Base-by-base conservation (phyloP, 2,888 invertebrate species). In the Pterostichus niger region DNA sequence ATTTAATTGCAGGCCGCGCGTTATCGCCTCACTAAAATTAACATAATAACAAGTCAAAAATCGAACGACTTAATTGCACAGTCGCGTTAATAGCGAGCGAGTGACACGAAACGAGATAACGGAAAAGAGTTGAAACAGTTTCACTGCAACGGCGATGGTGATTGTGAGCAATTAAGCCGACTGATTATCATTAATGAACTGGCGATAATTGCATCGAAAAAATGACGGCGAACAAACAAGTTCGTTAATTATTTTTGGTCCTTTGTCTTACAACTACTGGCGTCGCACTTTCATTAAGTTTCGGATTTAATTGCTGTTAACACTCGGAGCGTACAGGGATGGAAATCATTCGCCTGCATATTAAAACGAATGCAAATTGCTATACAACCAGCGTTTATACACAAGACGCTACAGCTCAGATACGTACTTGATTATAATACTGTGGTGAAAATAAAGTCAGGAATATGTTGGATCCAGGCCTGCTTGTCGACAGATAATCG, bases 401-500 rank as follows among this genome's bases (percentile, higher is more conserved):
- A 40, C 40, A 40, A 40, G 40, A 40, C 6, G 40, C 40, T 40
- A 40, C 40, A 40, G 40, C 40, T 0, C 40, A 40, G 40, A 40
- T 40, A 5, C 40, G 2, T 40, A 40, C 40, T 24, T 24, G 1
- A 24, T 24, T 24, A 24, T 24, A 1, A 24, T 3, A 24, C 24
- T 3, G 24, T 24, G 24, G 24, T 24, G 24, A 24, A 24, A 24
- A 24, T 3, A 3, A 24, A 2, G 24, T 1, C 24, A 24, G 1
- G 24, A 59, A 59, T 59, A 17, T 59, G 59, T 24, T 9, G 59
- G 17, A 10, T 59, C 59, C 59, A 11, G 40, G n/a, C 40, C 68
- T 68, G 68, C 1, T 54, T n/a, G 6, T 6, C 54, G 44, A 35
- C 33, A 68, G 68, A 59, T 86, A 86, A 86, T 86, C 86, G 86